Base-by-base conservation (phyloP, 1,140 invertebrate genomes). In the Drosophila chauvacae region DNA sequence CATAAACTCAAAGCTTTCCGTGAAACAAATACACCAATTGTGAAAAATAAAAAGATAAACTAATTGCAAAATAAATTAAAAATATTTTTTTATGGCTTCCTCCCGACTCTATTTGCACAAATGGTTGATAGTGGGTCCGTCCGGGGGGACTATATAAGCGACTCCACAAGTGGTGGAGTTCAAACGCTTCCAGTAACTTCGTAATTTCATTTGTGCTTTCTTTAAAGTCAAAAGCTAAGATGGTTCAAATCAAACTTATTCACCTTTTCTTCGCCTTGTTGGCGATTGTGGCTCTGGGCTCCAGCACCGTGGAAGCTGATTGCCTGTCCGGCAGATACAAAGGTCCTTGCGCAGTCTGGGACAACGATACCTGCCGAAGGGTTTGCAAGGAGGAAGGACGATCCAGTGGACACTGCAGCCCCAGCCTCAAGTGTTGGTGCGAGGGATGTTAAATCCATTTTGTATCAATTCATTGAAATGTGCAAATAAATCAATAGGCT, bases 281-380 rank as follows among this genome's bases (percentile, higher is more conserved):
- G 41, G 26, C 55, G 0, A 11, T 42, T 41, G 39, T 57, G 47
- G 23, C 26, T 13, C 26, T 62, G 9, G 48, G 18, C 9, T 18
- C 13, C 28, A 30, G 26, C 4, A 2, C 20, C 13, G 51, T 26
- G 1, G 39, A 64, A n/a, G 62, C 39, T 7, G 62, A 64, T 14
- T 64, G 62, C 51, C 62, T 44, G 7, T 64, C 62, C 0, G 62
- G 51, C 7, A 56, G 35, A 35, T 64, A 64, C 4, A 1, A 0
- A 3, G 62, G 62, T 64, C 62, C 62, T 14, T 64, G 62, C 20
- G 62, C 62, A 7, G 51, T 57, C n/a, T 64, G 62, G 62, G 62
- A 64, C 41, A 57, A 64, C 33, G 62, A 64, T 0, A 64, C 50
- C 47, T 64, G 62, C 11, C 26, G 39, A 9, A 18, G 50, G 10